A percentile compares a stretch with the other conserved stretches of the same genome.
phyloP scores from a whole-genome alignment of 2,113 vertebrate species.

The Polypterus senegalus region DNA sequence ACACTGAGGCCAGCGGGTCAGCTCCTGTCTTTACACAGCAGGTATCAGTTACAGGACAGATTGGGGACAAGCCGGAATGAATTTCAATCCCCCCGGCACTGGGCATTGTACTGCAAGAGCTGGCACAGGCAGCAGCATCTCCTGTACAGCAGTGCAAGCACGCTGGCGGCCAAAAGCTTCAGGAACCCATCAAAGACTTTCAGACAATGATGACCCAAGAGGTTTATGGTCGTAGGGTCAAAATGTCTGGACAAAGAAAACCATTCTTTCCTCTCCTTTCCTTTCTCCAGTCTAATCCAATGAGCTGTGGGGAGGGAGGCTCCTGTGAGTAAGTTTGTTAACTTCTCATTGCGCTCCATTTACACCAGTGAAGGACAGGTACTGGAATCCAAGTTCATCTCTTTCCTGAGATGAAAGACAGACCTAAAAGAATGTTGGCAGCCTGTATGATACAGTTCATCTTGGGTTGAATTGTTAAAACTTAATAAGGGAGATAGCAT shows the following conservation, averaged over 20 bases:
- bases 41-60: constrained; percentile 53
- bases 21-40: constrained; percentile 49
- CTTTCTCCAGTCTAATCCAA: neutral
- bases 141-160: neutral
- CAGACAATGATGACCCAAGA: neutral
- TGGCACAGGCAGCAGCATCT: constrained; percentile 35
- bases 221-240: constrained; percentile 13
- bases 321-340: too few relatives aligned
- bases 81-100: constrained; percentile 49
- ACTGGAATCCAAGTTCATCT: too few relatives aligned
- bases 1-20: constrained; percentile 40
- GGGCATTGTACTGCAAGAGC: constrained; percentile 37
- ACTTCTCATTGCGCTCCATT: too few relatives aligned
- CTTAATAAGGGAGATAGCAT: too few relatives aligned
- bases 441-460: too few relatives aligned
- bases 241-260: constrained; percentile 19
- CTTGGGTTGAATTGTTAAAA: too few relatives aligned
- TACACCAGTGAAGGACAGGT: too few relatives aligned
- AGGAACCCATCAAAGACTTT: too few relatives aligned
- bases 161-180: too few relatives aligned
- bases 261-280: constrained; percentile 17
- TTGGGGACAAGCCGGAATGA: constrained; percentile 36
- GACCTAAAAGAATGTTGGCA: too few relatives aligned
- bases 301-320: too few relatives aligned
- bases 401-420: too few relatives aligned